Base-by-base conservation (phyloP, 2,113 vertebrate genomes). In the Rhabdornis inornatus region DNA sequence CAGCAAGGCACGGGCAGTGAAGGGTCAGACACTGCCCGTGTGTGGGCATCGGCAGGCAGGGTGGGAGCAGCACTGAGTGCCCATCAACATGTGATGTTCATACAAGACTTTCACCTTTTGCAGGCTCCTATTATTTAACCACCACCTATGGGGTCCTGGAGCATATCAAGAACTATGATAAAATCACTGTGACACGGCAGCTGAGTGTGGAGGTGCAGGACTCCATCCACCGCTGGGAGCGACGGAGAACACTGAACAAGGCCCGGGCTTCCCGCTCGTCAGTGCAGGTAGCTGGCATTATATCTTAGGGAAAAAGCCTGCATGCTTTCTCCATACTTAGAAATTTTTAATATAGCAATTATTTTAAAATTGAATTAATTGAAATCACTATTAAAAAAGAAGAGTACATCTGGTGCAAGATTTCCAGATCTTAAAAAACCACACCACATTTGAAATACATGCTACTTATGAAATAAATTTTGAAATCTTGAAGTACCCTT, bases 191-290 rank as follows among this genome's bases (percentile, higher is more conserved):
- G 52, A 99, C 99, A 1, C 97, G 98, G 75, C 99, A 99, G 97
- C 98, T 99, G 68, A 99, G 99, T 37, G 16, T 98, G 94, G 99
- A 99, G 94, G 98, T 99, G 45, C 99, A 99, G 95, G 99, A 99
- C 96, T 99, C 99, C 84, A 99, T 99, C 95, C 98, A 99, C 84
- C 99, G 99, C 92, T 99, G 99, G 99, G 99, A 99, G 96, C 98
- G 99, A 40, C 97, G 99, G 45, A 98, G 99, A 70, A 99, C 99
- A 0, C 98, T 99, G 87, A 99, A 99, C 97, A 99, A 99, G 96
- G 99, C 98, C 44, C 94, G 97, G 15, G 97, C 97, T 21, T 98
- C 98, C 24, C 98, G 98, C 33, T 98, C 98, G 0, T 99, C 99
- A 2, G 98, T 99, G 72, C 99, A 99, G 99, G 99, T 96, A 93